Evolutionary conservation across 2,113 vertebrate genomes (phyloP).

Genomic region (Colistium nudipinnis): DNA sequence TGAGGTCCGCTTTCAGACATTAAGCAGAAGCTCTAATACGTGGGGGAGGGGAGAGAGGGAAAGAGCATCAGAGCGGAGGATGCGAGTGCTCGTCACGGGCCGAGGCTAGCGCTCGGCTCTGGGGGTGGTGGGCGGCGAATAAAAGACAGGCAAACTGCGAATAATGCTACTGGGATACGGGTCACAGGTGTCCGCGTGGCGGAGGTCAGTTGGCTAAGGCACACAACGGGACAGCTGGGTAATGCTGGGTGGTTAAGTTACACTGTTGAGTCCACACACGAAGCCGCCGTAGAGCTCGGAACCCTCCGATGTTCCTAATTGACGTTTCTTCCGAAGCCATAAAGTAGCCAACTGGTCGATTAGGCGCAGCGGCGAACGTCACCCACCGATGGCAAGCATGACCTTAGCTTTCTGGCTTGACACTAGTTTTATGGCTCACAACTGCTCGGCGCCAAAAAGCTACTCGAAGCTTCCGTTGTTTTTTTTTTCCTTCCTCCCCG

Average conservation of each 20-base stretch:
- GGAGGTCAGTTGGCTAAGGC: conserved; percentile 44
- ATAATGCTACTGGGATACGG: conserved; percentile 32
- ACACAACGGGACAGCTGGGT: conserved; percentile 4
- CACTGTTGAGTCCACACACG: conserved; percentile 9
- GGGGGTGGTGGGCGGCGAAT: not conserved
- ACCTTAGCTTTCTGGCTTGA: conserved; percentile 65
- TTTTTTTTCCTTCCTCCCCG: not conserved
- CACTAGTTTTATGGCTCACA: conserved; percentile 72
- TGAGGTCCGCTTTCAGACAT: conserved; percentile 46
- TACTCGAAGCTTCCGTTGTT: conserved; percentile 27
- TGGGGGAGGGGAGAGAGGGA: conserved; percentile 6
- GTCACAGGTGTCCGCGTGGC: conserved; percentile 38
- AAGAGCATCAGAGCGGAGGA: conserved; percentile 42
- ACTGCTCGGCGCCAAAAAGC: conserved; percentile 38
- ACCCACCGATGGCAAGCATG: conserved; percentile 70
- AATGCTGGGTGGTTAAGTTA: not conserved
- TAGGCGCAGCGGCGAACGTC: conserved; percentile 46
- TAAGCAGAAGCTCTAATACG: conserved; percentile 47
- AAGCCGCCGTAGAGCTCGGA: conserved; percentile 28
- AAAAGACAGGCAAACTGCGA: conserved; percentile 20
- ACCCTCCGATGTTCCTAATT: conserved; percentile 9
- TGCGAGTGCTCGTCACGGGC: conserved; percentile 20
- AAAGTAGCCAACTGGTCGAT: conserved; percentile 52
- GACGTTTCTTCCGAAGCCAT: conserved; percentile 34
- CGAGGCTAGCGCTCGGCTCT: conserved; percentile 30